These are phyloP conservation scores for Psix sp. DNA, from an alignment of 1,140 invertebrate genomes.

Conservation along the genomic window DNA sequence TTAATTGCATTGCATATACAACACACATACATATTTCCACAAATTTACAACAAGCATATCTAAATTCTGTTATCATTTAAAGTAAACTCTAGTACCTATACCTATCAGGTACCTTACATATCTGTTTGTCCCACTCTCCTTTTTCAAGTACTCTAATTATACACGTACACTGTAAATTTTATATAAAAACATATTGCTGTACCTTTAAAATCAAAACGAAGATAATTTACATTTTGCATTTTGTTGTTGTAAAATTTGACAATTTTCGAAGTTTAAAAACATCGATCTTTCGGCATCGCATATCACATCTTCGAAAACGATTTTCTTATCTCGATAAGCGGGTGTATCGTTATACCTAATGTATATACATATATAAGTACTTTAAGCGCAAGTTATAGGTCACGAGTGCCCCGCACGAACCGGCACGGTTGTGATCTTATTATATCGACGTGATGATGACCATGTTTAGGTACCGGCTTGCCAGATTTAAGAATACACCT, in stretches of 20 bases:
- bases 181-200: too few relatives aligned
- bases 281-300: slow-evolving; percentile 11
- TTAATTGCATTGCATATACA: too few relatives aligned
- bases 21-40: too few relatives aligned
- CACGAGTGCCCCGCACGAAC: slow-evolving; percentile 60
- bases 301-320: slow-evolving; percentile 17
- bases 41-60: too few relatives aligned
- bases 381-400: slow-evolving; percentile 51
- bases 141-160: too few relatives aligned
- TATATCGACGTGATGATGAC: slow-evolving; percentile 69
- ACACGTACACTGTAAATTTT: too few relatives aligned
- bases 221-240: not conserved
- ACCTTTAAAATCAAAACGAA: too few relatives aligned
- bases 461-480: slow-evolving; percentile 71
- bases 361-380: slow-evolving; percentile 41
- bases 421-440: slow-evolving; percentile 68
- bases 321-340: slow-evolving; percentile 28
- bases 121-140: too few relatives aligned
- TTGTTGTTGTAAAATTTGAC: not conserved
- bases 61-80: too few relatives aligned
- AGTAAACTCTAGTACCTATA: too few relatives aligned
- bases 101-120: too few relatives aligned
- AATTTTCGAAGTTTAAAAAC: slow-evolving; percentile 20
- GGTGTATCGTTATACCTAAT: slow-evolving; percentile 29
- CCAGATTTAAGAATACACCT: slow-evolving; percentile 72